phyloP scores from a whole-genome alignment of 30 jellyfish, hydroid and myxozoan genomes.

The Aurelia aurita complex sp. Pacific region DNA sequence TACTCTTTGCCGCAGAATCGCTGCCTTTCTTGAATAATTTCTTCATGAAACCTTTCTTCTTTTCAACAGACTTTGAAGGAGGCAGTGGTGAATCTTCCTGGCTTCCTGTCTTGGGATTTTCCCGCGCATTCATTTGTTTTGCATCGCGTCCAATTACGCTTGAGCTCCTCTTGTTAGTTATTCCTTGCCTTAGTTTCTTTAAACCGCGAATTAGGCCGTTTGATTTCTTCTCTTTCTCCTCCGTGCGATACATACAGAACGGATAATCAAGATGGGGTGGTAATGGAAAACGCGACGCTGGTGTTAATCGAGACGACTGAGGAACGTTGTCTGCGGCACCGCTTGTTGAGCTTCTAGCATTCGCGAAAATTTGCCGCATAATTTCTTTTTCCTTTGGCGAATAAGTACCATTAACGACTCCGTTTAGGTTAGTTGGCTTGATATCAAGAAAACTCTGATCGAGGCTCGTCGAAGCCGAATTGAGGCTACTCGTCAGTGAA shows the following conservation, averaged over 20 bases:
- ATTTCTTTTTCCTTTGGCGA: slow-evolving; percentile 81
- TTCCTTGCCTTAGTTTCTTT: slow-evolving; percentile 48
- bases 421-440: slow-evolving; percentile 56
- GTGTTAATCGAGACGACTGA: background rate
- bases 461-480: background rate
- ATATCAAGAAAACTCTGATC: slow-evolving; percentile 33
- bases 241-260: slow-evolving; percentile 45
- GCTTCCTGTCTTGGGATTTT: background rate
- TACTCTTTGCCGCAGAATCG: slow-evolving; percentile 7
- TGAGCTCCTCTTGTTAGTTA: slow-evolving; percentile 26
- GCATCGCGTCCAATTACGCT: background rate
- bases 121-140: background rate
- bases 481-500: slow-evolving; percentile 8
- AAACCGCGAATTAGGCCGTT: slow-evolving; percentile 52
- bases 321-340: background rate
- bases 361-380: slow-evolving; percentile 53
- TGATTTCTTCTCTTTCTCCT: slow-evolving; percentile 35
- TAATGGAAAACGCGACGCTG: slow-evolving; percentile 43
- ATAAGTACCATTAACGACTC: slow-evolving; percentile 66
- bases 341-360: slow-evolving; percentile 40
- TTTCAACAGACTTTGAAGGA: slow-evolving; percentile 46
- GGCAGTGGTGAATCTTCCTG: slow-evolving; percentile 16
- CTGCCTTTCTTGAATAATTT: slow-evolving; percentile 37
- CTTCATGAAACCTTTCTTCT: slow-evolving; percentile 37
- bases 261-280: slow-evolving; percentile 74